Conservation (phyloP, 2,888 invertebrate genomes). For the Meloe dianella region DNA sequence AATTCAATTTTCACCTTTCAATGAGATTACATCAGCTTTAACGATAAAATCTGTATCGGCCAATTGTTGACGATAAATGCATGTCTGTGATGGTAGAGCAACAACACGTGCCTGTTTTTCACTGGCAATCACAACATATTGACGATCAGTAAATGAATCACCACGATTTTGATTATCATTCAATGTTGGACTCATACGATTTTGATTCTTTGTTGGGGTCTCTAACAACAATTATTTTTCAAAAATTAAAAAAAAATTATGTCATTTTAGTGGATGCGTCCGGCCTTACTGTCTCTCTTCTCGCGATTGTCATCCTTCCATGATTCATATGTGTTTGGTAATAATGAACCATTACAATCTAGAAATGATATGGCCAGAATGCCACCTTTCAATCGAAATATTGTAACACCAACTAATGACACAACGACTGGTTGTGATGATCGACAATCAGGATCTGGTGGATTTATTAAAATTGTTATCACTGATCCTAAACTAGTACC, state of each 20-base stretch:
- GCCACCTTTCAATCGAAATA: constrained; percentile 95
- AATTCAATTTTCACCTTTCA: constrained; percentile 78
- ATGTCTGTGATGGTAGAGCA: constrained; percentile 93
- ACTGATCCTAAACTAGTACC: constrained; percentile 97
- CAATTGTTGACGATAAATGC: constrained; percentile 90
- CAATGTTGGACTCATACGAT: constrained; percentile 80
- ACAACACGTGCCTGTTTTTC: constrained; percentile 95
- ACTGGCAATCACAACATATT: constrained; percentile 91
- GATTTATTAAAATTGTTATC: constrained; percentile 87
- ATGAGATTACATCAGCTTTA: constrained; percentile 89
- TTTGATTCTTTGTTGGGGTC: constrained; percentile 72
- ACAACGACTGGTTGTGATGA: constrained; percentile 86
- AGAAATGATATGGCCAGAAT: constrained; percentile 94
- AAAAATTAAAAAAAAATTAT: not conserved
- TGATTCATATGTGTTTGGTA: constrained; percentile 87
- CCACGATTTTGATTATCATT: constrained; percentile 59
- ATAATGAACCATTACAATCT: constrained; percentile 91
- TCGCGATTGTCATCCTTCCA: constrained; percentile 90
- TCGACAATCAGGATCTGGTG: constrained; percentile 79
- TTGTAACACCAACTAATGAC: constrained; percentile 93
- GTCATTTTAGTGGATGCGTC: not conserved
- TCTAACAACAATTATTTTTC: too few relatives aligned
- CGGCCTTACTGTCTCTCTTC: constrained; percentile 54
- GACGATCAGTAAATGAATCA: constrained; percentile 75
- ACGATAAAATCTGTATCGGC: constrained; percentile 93